A percentile compares a stretch with the other conserved stretches of the same genome.
Conservation (phyloP, 23 tunicate genomes). For the Trididemnum clinides region DNA sequence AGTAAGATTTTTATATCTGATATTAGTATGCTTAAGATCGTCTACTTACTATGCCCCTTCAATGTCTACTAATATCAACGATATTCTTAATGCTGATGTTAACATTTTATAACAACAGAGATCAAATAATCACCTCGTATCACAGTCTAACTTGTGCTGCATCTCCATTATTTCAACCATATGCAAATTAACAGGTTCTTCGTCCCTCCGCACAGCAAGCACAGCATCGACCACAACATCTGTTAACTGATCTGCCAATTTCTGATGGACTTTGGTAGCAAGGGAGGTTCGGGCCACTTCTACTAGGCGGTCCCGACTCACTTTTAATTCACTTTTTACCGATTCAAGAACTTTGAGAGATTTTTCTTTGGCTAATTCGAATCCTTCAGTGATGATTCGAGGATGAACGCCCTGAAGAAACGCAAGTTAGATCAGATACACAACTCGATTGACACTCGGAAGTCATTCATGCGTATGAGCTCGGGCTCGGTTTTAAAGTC, state of each 20-base stretch:
- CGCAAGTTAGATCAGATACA: no score
- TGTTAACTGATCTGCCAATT: conserved; percentile 87
- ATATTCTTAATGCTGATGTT: no score
- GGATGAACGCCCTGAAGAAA: conserved; percentile 91
- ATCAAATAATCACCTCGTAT: conserved; percentile 46
- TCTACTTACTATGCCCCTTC: no score
- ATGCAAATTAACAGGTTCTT: conserved; percentile 92
- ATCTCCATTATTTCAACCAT: conserved; percentile 99
- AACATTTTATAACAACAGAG: background rate
- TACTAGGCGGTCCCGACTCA: conserved; percentile 68
- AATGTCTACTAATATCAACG: no score
- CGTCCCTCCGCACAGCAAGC: conserved; percentile 71
- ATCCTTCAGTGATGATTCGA: conserved; percentile 93
- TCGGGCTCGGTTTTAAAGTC: no score
- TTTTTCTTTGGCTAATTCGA: conserved; percentile 88
- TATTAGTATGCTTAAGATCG: no score
- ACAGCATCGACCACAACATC: conserved; percentile 97
- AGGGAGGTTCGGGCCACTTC: conserved; percentile 90
- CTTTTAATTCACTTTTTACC: conserved; percentile 56
- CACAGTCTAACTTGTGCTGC: conserved; percentile 90
- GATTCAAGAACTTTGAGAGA: conserved; percentile 76
- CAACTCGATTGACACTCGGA: no score
- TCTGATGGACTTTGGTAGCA: conserved; percentile 87
- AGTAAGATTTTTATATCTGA: no score
- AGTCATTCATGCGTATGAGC: no score